Evolutionary conservation across 2,113 vertebrate species (phyloP).

Genomic region (Leucosticte australis): DNA sequence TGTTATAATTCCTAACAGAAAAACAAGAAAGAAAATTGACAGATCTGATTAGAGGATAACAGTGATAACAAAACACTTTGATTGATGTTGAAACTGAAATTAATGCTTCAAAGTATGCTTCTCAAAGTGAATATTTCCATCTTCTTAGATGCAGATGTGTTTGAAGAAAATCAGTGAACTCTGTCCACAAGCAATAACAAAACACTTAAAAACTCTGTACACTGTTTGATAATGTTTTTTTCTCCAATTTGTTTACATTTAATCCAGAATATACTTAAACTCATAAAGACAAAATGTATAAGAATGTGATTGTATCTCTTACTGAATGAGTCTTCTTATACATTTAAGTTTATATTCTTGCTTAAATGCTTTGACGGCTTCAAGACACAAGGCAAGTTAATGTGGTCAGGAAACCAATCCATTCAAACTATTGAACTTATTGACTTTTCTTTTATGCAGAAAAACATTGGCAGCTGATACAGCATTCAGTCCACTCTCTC

Average conservation of each 20-base stretch:
- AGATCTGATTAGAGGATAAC: not conserved
- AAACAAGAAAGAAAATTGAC: not conserved
- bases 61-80: not conserved
- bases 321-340: not conserved
- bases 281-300: not conserved
- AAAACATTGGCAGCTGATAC: not conserved
- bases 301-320: not conserved
- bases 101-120: not conserved
- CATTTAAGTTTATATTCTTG: not conserved
- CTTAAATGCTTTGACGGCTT: not conserved
- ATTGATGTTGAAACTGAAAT: conserved; percentile 4
- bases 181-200: not conserved
- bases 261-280: not conserved
- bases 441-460: not conserved
- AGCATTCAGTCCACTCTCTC: not conserved
- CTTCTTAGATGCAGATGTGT: not conserved
- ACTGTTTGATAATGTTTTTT: not conserved
- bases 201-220: not conserved
- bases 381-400: not conserved
- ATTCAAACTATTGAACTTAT: not conserved
- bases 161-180: not conserved
- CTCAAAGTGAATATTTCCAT: not conserved
- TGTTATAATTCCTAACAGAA: not conserved
- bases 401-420: not conserved
- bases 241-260: not conserved